phyloP scores from a whole-genome alignment of 2,797 vertebrate genomes.

The Crenuchus spilurus region DNA sequence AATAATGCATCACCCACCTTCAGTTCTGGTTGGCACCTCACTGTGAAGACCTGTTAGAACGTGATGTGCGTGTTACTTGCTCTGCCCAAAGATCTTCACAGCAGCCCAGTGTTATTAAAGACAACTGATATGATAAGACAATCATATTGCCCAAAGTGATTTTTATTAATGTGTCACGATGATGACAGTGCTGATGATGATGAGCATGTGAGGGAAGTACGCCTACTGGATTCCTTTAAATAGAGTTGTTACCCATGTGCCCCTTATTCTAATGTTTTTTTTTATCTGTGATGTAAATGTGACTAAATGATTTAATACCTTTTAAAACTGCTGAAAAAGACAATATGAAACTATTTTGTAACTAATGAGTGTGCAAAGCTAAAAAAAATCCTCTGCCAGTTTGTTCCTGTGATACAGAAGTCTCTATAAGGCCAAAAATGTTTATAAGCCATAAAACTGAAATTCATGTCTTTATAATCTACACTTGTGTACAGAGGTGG shows the following conservation, averaged over 20 bases:
- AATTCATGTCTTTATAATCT: too few species aligned
- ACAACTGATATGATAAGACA: neutral
- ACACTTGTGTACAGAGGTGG: too few species aligned
- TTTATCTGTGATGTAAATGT: neutral
- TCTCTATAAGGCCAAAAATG: too few species aligned
- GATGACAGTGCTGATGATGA: neutral
- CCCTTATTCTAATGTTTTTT: neutral
- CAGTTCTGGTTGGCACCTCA: too few species aligned
- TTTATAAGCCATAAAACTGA: too few species aligned
- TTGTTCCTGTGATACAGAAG: neutral
- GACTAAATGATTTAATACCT: neutral
- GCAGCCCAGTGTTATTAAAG: neutral
- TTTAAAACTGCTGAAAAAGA: neutral
- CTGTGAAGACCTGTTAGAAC: too few species aligned
- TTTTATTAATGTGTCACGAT: constrained; percentile 5
- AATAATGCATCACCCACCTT: neutral
- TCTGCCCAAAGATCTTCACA: neutral
- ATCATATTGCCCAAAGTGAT: neutral
- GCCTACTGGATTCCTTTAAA: neutral
- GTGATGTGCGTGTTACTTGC: too few species aligned
- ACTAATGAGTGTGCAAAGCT: neutral
- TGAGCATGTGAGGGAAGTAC: neutral
- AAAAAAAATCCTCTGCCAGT: neutral
- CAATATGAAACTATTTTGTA: neutral
- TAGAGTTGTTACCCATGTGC: neutral